Percentiles rank a stretch among this genome's conserved stretches.
Evolutionary conservation across 2,113 vertebrate genomes (phyloP).

Genomic region (Malurus melanocephalus): DNA sequence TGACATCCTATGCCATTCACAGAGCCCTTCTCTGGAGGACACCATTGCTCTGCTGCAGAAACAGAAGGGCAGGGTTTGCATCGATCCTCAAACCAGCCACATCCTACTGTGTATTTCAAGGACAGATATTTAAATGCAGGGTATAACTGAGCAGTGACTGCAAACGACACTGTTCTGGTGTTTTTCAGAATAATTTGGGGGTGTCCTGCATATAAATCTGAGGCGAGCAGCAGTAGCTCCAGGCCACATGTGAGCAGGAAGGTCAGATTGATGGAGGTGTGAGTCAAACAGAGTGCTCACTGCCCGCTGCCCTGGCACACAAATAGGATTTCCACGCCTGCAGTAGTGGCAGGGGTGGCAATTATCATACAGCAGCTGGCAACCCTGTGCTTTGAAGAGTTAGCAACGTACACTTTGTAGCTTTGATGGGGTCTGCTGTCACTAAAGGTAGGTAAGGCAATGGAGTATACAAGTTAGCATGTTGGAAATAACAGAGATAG

Average conservation of each 20-base stretch:
- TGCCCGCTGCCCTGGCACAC: neutral
- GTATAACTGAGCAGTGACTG: neutral
- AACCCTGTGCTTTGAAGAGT: neutral
- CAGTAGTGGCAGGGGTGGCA: neutral
- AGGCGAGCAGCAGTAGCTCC: neutral
- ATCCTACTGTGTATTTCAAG: neutral
- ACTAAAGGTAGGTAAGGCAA: neutral
- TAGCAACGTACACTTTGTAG: fast-evolving
- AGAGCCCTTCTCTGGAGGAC: neutral
- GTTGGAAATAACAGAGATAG: neutral
- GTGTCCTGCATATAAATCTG: neutral
- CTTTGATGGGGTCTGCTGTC: neutral
- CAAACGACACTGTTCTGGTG: fast-evolving
- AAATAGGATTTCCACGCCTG: neutral
- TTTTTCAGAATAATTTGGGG: neutral
- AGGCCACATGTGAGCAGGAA: neutral
- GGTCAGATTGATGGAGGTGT: neutral
- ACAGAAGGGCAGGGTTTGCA: neutral
- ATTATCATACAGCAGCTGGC: neutral
- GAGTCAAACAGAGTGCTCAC: neutral
- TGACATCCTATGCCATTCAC: neutral
- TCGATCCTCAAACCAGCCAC: neutral
- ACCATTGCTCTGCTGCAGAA: neutral
- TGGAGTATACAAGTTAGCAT: fast-evolving
- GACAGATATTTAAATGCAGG: neutral